Evolutionary conservation across 2,113 vertebrate species (phyloP).

Genomic region (Chiloscyllium plagiosum): DNA sequence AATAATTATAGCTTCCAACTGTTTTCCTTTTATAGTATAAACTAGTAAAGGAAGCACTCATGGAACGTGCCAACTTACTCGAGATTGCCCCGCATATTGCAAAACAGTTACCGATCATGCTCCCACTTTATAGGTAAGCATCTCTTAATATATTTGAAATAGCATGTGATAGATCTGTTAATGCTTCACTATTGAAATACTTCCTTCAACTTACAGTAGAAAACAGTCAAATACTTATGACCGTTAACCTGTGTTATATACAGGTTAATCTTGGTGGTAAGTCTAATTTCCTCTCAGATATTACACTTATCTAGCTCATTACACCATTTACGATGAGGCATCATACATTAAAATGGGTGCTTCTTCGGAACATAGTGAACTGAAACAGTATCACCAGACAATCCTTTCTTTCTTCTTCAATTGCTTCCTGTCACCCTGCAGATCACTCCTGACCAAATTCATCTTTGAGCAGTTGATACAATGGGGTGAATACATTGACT

Average conservation of each 20-base stretch:
- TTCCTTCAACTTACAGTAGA: not conserved
- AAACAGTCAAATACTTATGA: not conserved
- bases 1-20: constrained; percentile 39
- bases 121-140: constrained; percentile 90
- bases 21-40: constrained; percentile 67
- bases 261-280: not conserved
- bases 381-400: not conserved
- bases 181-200: constrained; percentile 5
- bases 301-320: not conserved
- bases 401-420: not conserved
- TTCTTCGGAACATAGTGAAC: not conserved
- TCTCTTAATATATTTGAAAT: constrained; percentile 37
- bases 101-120: constrained; percentile 86
- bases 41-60: constrained; percentile 91
- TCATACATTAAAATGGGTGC: not conserved
- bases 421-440: not conserved
- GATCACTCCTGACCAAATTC: not conserved
- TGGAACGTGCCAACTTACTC: constrained; percentile 83
- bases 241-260: not conserved
- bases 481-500: not conserved
- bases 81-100: constrained; percentile 89
- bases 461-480: not conserved
- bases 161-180: not conserved
- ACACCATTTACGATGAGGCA: not conserved
- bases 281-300: not conserved